A percentile compares a stretch with the other conserved stretches of the same genome.
Conservation (phyloP, 2,888 invertebrate species). For the Brenthis hecate region DNA sequence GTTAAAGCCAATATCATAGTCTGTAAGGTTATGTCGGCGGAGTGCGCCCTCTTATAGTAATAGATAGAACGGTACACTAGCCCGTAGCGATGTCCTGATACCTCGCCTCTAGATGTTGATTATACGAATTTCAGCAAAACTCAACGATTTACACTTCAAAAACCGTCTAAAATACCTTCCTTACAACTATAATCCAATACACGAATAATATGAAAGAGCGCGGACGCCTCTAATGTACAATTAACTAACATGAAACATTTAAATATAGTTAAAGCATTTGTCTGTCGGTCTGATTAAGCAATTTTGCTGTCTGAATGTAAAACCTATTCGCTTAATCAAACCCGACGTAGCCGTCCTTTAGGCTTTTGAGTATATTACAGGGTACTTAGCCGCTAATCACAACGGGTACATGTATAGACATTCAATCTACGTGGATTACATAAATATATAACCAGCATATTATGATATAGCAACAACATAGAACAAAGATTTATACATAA, state of each 20-base stretch:
- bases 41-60: constrained; percentile 67
- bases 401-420: constrained; percentile 52
- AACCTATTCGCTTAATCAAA: constrained; percentile 48
- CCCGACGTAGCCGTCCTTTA: constrained; percentile 74
- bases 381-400: constrained; percentile 77
- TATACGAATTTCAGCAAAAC: too few relatives aligned
- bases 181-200: constrained; percentile 27
- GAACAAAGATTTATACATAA: constrained; percentile 1
- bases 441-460: constrained; percentile 25
- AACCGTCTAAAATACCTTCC: background rate
- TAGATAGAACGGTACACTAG: constrained; percentile 57
- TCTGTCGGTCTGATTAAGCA: constrained; percentile 62
- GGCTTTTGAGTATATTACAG: constrained; percentile 69
- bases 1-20: constrained; percentile 83
- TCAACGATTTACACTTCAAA: background rate
- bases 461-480: constrained; percentile 1
- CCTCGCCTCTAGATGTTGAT: too few relatives aligned
- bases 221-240: constrained; percentile 65
- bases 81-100: background rate
- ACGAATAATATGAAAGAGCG: constrained; percentile 37
- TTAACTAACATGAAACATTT: constrained; percentile 75
- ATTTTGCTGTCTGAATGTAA: constrained; percentile 19
- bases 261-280: constrained; percentile 80
- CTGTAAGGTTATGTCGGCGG: constrained; percentile 80
- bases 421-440: constrained; percentile 42